Base-by-base conservation (phyloP, 2,888 invertebrate species). In the Mycalesis mineus region DNA sequence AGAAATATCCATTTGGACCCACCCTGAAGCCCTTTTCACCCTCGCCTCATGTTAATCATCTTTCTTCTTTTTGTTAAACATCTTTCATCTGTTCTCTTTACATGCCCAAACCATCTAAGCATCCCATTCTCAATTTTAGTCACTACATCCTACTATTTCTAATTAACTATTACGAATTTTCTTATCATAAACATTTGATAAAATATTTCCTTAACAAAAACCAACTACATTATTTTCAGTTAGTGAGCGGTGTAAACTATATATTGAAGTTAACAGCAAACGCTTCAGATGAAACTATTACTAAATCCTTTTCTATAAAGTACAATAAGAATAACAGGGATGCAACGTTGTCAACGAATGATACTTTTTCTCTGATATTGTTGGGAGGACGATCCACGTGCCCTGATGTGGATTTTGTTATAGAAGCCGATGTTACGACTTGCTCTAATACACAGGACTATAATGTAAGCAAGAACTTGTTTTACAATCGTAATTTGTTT, bases 231-330 rank as follows among this genome's bases (percentile, higher is more conserved):
- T 33, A 7, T 17, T 71, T 71, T 14, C 64, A 84, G 84, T 61
- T 84, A 2, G 69, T 82, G 1, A 59, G 60, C 0, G 84, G 83
- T 4, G 77, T 83, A 0, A 72, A 73, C 41, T 84, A 81, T 66
- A 65, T 73, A 13, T 82, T 84, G 65, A 78, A 75, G 59, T 74
- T 83, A 5, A 77, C 76, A 0, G 61, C 66, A 0, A 62, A 64
- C 0, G 6, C 58, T 0, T 58, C 64, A 0, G 65, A 68, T 0
- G 61, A 63, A 1, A 28, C 33, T 11, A 40, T 52, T 50, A 7
- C 58, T 55, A 7, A 59, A 65, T 47, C 64, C 0, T 83, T 84
- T 55, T 66, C 73, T 40, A 84, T 84, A 22, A 77, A 80, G 59
- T 78, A 82, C 53, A 69, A 67, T 0, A 69, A 73, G 14, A 80